These are phyloP conservation scores for Lipophrys pholis DNA, from an alignment of 2,113 vertebrate genomes.

Conservation along the genomic window DNA sequence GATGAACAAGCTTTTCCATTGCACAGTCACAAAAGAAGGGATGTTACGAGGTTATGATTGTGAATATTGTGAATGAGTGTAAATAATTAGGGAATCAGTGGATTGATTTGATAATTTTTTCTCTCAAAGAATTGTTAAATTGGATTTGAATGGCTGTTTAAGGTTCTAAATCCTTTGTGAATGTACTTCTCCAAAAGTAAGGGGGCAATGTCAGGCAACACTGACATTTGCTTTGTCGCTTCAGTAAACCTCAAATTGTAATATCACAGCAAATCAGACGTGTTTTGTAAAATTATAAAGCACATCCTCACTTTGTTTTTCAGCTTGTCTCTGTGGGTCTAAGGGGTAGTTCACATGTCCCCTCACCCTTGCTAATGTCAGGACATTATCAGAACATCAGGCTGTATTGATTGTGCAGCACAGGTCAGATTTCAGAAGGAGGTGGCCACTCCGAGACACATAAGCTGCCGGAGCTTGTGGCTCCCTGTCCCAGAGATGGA, in stretches of 20 bases:
- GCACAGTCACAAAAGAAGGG: conserved; percentile 4
- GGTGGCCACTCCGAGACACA: conserved; percentile 64
- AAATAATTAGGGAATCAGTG: not conserved
- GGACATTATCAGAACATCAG: conserved; percentile 94
- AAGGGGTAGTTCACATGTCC: conserved; percentile 81
- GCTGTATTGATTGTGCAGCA: conserved; percentile 91
- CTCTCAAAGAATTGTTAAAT: not conserved
- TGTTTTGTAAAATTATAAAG: conserved; percentile 8
- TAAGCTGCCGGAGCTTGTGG: conserved; percentile 78
- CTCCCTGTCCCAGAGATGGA: conserved; percentile 60
- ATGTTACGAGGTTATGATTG: conserved; percentile 18
- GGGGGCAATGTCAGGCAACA: conserved; percentile 31
- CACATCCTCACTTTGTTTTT: not conserved
- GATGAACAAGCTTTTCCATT: conserved; percentile 16
- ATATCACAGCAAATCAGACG: conserved; percentile 65
- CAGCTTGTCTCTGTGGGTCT: conserved; percentile 32
- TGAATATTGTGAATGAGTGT: not conserved
- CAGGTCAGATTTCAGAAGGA: conserved; percentile 91
- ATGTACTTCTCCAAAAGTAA: not conserved
- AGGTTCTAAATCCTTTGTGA: conserved; percentile 4
- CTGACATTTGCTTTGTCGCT: conserved; percentile 16
- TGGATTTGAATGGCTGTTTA: not conserved
- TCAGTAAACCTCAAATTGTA: conserved; percentile 44
- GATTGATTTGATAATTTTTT: not conserved
- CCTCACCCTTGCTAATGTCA: conserved; percentile 91